Percentiles rank a stretch among this genome's conserved stretches.
Conservation (phyloP, 2,113 vertebrate genomes). For the Ploceus nigricollis region DNA sequence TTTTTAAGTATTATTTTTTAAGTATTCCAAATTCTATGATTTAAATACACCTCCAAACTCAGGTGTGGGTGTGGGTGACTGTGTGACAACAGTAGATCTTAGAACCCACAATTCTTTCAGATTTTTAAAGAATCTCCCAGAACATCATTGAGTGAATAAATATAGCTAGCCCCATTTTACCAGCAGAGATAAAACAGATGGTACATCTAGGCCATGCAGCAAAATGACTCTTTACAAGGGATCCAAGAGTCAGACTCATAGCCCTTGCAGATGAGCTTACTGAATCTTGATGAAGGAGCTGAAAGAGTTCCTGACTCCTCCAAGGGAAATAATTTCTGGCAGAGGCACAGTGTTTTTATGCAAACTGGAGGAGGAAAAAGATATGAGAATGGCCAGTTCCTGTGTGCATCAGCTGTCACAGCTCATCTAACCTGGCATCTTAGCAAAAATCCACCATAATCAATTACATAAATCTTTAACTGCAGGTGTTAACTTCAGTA, state of each 20-base stretch:
- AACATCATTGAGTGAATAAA: constrained; percentile 10
- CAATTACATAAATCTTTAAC: neutral
- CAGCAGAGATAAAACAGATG: constrained; percentile 21
- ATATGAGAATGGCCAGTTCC: neutral
- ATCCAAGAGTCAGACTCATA: constrained; percentile 33
- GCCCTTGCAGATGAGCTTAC: constrained; percentile 19
- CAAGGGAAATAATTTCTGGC: constrained; percentile 48
- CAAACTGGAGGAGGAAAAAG: neutral
- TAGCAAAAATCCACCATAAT: neutral
- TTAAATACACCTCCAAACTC: neutral
- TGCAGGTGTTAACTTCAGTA: neutral
- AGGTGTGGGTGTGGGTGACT: neutral
- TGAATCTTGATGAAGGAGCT: constrained; percentile 24
- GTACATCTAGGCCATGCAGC: constrained; percentile 43
- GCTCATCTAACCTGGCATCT: neutral
- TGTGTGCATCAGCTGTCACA: constrained; percentile 21
- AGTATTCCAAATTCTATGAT: neutral
- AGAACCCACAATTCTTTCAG: neutral
- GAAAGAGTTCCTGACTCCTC: constrained; percentile 27
- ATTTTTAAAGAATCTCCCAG: neutral
- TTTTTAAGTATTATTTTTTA: neutral
- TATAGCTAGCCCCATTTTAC: constrained; percentile 17
- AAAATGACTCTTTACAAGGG: constrained; percentile 8
- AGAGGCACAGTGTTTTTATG: constrained; percentile 5
- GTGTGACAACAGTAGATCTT: neutral